phyloP scores from a whole-genome alignment of 2,888 invertebrate genomes.

The Latrodectus hesperus region DNA sequence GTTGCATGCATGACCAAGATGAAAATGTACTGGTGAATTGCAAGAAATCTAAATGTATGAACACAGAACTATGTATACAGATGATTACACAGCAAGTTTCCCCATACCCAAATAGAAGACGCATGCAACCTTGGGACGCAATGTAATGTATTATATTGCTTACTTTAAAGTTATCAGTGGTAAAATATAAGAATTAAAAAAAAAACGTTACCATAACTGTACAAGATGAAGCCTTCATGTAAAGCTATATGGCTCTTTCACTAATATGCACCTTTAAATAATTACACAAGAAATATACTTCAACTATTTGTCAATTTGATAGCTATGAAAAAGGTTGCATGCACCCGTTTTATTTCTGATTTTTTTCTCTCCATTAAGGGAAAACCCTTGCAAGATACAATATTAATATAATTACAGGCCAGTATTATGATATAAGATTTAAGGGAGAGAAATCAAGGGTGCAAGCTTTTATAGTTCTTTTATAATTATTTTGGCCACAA shows the following conservation, averaged over 20 bases:
- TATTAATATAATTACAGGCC: constrained; percentile 37
- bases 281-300: constrained; percentile 17
- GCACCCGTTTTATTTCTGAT: constrained; percentile 32
- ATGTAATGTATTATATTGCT: constrained; percentile 46
- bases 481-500: constrained; percentile 62
- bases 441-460: constrained; percentile 52
- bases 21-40: constrained; percentile 46
- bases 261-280: constrained; percentile 61
- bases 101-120: constrained; percentile 18
- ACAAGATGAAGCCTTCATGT: constrained; percentile 48
- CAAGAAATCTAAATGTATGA: constrained; percentile 65
- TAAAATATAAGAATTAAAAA: constrained; percentile 43
- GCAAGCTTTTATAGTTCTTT: constrained; percentile 34
- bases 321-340: constrained; percentile 57
- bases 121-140: constrained; percentile 69
- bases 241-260: constrained; percentile 48
- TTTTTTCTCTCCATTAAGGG: constrained; percentile 1
- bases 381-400: constrained; percentile 19
- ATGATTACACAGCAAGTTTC: constrained; percentile 47
- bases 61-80: constrained; percentile 65
- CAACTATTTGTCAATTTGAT: constrained; percentile 30
- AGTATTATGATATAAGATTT: constrained; percentile 21
- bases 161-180: constrained; percentile 24
- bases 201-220: constrained; percentile 42
- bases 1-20: constrained; percentile 56